phyloP scores from a whole-genome alignment of 1,140 invertebrate genomes.

The Littorina saxatilis region DNA sequence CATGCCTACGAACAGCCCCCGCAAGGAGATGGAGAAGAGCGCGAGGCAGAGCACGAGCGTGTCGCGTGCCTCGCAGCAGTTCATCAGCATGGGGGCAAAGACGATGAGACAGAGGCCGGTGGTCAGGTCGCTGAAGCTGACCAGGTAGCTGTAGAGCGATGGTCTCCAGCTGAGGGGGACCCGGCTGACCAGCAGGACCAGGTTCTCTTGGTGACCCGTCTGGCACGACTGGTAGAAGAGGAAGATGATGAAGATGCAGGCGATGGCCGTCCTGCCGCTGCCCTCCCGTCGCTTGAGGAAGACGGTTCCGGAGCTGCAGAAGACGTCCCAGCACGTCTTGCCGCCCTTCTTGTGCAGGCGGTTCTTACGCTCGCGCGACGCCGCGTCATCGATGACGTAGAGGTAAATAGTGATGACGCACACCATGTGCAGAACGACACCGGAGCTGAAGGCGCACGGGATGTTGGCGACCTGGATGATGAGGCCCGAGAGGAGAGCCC shows the following conservation, averaged over 20 bases:
- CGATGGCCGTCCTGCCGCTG: slow-evolving; percentile 2
- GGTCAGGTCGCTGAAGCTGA: slow-evolving; percentile 59
- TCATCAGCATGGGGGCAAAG: slow-evolving; percentile 20
- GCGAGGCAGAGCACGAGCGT: slow-evolving; percentile 63
- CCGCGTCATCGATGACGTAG: slow-evolving; percentile 13
- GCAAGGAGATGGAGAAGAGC: slow-evolving; percentile 65
- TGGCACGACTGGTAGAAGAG: slow-evolving; percentile 32
- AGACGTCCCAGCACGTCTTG: slow-evolving; percentile 37
- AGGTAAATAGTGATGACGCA: slow-evolving; percentile 24
- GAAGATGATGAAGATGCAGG: slow-evolving; percentile 35
- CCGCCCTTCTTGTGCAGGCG: slow-evolving; percentile 20
- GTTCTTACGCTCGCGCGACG: slow-evolving; percentile 5
- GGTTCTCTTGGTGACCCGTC: slow-evolving; percentile 20
- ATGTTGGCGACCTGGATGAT: slow-evolving; percentile 27
- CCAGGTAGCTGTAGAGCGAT: slow-evolving; percentile 72
- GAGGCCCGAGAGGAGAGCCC: slow-evolving; percentile 19
- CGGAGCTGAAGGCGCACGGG: slow-evolving; percentile 23
- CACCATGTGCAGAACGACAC: slow-evolving; percentile 13
- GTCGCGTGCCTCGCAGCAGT: slow-evolving; percentile 36
- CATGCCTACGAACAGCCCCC: slow-evolving; percentile 65
- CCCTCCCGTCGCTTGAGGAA: background rate
- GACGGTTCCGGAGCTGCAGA: slow-evolving; percentile 61
- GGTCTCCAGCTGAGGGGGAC: slow-evolving; percentile 70
- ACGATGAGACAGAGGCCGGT: slow-evolving; percentile 39
- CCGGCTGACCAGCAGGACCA: slow-evolving; percentile 50